Base-by-base conservation (phyloP, 2,888 invertebrate species). In the Drosophila suboccidentalis region DNA sequence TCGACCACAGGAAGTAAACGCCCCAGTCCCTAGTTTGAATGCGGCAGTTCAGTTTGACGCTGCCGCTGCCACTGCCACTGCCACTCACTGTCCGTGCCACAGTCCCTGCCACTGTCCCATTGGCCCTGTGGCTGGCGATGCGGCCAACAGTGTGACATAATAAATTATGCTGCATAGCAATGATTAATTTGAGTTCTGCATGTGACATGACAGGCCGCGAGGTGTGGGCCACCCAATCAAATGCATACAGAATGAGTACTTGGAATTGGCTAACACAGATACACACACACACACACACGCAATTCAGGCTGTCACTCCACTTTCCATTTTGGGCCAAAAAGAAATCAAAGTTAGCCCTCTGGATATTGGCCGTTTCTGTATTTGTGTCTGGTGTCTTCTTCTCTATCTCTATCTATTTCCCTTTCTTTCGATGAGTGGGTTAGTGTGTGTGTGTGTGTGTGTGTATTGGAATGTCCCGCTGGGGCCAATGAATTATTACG, bases 101-200 rank as follows among this genome's bases (percentile, higher is more conserved):
- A 36, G 38, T 13, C 34, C 1, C 29, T n/a, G 49, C 15, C 39
- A 22, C 51, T 59, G 41, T 32, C 51, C 29, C 39, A 26, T 4
- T 36, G 41, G 8, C 49, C 53, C 38, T 17, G 29, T 29, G 44
- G 47, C 26, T 49, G 44, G 39, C 29, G 38, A 13, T 80, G 82
- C 62, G 83, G 76, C 72, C 53, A 60, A 49, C 81, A 81, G 80
- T 89, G 84, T 83, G 86, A 87, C 89, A 90, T 89, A 90, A 87
- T 87, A 90, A 87, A 87, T 87, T 90, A 87, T 90, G 89, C 84
- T 87, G 84, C 89, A 83, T 71, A 75, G 73, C 89, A 70, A 90
- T 87, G 86, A 87, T 87, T 87, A 87, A 87, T 87, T 86, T 75
- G 87, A 72, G 81, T 81, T 80, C 71, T 81, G 87, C 71, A 82